Evolutionary conservation across 2,888 invertebrate genomes (phyloP), one percentile per base, ranked within the genome.

Genomic region (Agriopis marginaria): DNA sequence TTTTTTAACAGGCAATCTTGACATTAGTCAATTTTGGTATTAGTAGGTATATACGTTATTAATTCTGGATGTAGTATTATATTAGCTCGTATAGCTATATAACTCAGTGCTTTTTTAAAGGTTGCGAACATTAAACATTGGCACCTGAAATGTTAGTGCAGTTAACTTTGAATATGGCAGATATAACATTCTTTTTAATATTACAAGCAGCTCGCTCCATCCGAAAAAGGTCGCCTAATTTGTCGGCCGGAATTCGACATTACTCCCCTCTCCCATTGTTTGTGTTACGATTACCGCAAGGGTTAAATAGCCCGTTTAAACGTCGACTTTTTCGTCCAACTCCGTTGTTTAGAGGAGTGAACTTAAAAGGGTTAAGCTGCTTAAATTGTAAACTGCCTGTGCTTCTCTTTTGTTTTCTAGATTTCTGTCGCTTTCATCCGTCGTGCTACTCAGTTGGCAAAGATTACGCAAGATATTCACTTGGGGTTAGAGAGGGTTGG

Each of bases 161-260:
- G 62, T 70, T 58, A 76, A 73, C 75, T 77, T 69, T 60, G 64
- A 79, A 66, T 65, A 62, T 50, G 58, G 75, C 74, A 77, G 73
- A 78, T 81, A 83, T 80, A 79, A 81, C 81, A 80, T 75, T 83
- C 82, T 87, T 89, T 89, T 88, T 86, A 88, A 87, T 88, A 87
- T 90, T 89, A 87, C 84, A 89, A 90, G 84, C 82, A 80, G 83
- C 83, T 81, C 79, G 81, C 73, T 75, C 77, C 77, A 79, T 83
- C 85, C 85, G 62, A 87, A 91, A 91, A 92, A 92, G 91, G 92
- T 88, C 89, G 86, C 84, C 90, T 93, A 92, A 93, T 93, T 93
- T 92, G 91, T 92, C 91, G 86, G 87, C 84, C 86, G 89, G 89
- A 91, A 91, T 93, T 91, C 89, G 85, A 88, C 91, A 91, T 91